Evolutionary conservation across 2,888 invertebrate species (phyloP), one percentile per base, ranked within the genome.

Genomic region (Diplazon laetatorius): DNA sequence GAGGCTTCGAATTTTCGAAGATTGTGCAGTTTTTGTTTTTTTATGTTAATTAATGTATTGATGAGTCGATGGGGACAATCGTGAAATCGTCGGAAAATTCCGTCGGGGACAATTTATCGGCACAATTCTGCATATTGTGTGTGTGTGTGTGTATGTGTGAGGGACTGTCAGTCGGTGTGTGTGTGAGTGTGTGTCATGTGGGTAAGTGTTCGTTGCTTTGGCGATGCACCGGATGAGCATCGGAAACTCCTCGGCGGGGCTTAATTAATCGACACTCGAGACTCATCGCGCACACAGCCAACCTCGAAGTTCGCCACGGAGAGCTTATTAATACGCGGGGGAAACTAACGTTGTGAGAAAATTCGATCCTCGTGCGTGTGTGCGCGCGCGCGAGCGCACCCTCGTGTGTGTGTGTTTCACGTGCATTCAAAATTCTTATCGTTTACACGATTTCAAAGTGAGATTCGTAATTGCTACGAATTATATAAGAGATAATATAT

Each of bases 201-300:
- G n/a, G n/a, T n/a, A n/a, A n/a, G 35, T 8, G 37, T 37, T 30
- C 35, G 10, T 39, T 44, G 68, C 42, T 62, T 14, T 12, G 46
- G 39, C n/a, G 69, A 63, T 25, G 20, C 9, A 42, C 9, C 30
- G 48, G 62, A 52, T 18, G 46, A 35, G 60, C 25, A 59, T 46
- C 48, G 60, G 66, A 42, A 42, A 16, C 39, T 55, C 55, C 18
- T 20, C 46, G 25, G 16, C 52, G 37, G 37, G 37, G 60, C 39
- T 78, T 62, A 68, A 71, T 75, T 66, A 71, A 66, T 75, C 66
- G 57, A 39, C 44, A 66, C 52, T 68, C 22, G 30, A 52, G 60
- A 70, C n/a, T 71, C 18, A 57, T 42, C 55, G 3, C 50, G 10
- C 48, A 20, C 9, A 22, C 39, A 22, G 30, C 52, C 25, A 48